Evolutionary conservation across 1,140 invertebrate genomes (phyloP), one percentile per base, ranked within the genome.

Genomic region (Magallana ariakensis): DNA sequence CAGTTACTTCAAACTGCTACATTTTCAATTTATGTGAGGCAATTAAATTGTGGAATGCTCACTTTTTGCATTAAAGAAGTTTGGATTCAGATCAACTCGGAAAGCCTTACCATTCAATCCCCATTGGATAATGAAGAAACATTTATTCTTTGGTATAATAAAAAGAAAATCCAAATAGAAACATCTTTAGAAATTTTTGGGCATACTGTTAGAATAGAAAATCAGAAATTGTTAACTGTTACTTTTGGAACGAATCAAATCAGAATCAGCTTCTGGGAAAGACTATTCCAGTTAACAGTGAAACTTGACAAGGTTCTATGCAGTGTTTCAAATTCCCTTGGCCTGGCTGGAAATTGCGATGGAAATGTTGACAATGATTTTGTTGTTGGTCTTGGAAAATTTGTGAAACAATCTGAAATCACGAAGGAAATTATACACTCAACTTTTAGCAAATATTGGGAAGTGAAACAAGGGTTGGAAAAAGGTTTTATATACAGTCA

Each of bases 311-410:
- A 46, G 33, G 2, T 5, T 46, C 33, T 46, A 5, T 46, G 33
- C 33, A 46, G 33, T 4, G 33, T 46, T 46, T 46, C 33, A 46
- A 46, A 46, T 46, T 46, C 33, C 33, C 33, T 46, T 2, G 90
- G 91, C 0, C 46, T 90, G 0, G 90, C 88, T 87, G 91, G 91
- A 15, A 91, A 88, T 83, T 91, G 90, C 80, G 89, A 91, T 22
- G 58, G 60, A 6, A 88, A 90, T 55, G 83, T 66, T 9, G 80
- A 90, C 62, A 89, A 91, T 84, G 91, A 91, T 82, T 90, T 91
- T 66, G 53, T 80, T 16, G 88, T 57, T 46, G 5, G 22, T 6
- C 19, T 54, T 19, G 87, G 87, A 53, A 56, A 62, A 56, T 46
- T 4, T 46, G 60, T 91, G 16, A 19, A 83, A 16, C 26, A 88